Evolutionary conservation across 2,797 vertebrate species (phyloP).

Genomic region (Mus spretus): DNA sequence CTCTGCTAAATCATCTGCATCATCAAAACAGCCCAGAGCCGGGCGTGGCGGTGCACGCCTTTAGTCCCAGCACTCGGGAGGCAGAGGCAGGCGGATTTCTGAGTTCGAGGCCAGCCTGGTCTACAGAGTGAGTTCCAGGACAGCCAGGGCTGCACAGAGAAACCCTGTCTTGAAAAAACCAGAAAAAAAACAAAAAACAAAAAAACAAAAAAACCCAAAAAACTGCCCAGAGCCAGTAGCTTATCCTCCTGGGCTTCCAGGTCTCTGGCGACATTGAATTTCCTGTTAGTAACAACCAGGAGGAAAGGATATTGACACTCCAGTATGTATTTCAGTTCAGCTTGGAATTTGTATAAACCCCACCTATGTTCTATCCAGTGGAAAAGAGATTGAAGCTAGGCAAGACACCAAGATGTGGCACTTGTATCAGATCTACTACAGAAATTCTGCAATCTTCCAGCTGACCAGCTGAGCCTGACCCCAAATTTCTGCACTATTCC

Average conservation of each 20-base stretch:
- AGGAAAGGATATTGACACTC: conserved; percentile 62
- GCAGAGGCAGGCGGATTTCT: too few relatives aligned
- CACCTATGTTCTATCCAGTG: conserved; percentile 54
- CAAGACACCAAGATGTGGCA: conserved; percentile 49
- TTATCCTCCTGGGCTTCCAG: conserved; percentile 97
- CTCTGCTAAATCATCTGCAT: conserved; percentile 95
- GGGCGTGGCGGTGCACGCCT: too few relatives aligned
- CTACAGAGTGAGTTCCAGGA: too few relatives aligned
- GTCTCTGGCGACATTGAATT: conserved; percentile 94
- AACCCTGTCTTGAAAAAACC: too few relatives aligned
- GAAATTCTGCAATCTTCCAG: conserved; percentile 68
- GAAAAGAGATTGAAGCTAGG: conserved; percentile 58
- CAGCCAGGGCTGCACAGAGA: too few relatives aligned
- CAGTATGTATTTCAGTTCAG: conserved; percentile 50
- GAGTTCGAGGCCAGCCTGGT: too few relatives aligned
- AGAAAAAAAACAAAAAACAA: too few relatives aligned
- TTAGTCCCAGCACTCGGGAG: too few relatives aligned
- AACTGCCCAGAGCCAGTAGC: conserved; percentile 95
- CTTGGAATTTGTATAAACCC: conserved; percentile 55
- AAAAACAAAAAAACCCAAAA: conserved; percentile 85
- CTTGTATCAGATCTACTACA: conserved; percentile 57
- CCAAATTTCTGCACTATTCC: not conserved
- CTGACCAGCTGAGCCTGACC: too few relatives aligned
- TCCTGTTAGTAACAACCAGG: conserved; percentile 71
- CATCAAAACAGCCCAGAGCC: conserved; percentile 94